Evolutionary conservation across 2,888 invertebrate species (phyloP).

Genomic region (Tachina lurida): DNA sequence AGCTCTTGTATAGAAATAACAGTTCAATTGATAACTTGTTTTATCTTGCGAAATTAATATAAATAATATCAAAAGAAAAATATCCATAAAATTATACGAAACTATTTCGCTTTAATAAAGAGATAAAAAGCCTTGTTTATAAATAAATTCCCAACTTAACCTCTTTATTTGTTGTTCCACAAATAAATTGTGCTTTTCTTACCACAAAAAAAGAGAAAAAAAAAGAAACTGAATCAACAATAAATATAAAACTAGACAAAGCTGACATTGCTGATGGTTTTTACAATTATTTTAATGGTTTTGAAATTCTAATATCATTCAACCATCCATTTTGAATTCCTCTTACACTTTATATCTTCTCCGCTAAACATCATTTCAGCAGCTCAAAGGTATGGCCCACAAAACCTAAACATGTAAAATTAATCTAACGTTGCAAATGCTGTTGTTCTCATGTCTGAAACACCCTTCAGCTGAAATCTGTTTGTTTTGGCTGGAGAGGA

Average conservation of each 20-base stretch:
- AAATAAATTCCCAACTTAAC: slow-evolving; percentile 26
- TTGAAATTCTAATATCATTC: slow-evolving; percentile 11
- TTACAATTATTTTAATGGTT: slow-evolving; percentile 59
- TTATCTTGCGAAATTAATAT: background rate
- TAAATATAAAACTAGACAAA: slow-evolving; percentile 36
- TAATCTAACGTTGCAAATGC: slow-evolving; percentile 18
- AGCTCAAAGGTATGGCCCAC: background rate
- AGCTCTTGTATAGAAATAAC: slow-evolving; percentile 13
- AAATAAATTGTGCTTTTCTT: slow-evolving; percentile 33
- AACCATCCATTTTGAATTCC: slow-evolving; percentile 12
- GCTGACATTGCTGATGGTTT: slow-evolving; percentile 34
- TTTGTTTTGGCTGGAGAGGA: slow-evolving; percentile 26
- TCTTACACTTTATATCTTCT: background rate
- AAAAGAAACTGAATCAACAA: slow-evolving; percentile 4
- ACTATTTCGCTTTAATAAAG: background rate
- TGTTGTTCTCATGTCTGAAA: slow-evolving; percentile 21
- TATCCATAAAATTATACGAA: background rate
- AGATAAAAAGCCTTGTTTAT: background rate
- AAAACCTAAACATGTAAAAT: slow-evolving; percentile 29
- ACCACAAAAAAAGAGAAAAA: background rate
- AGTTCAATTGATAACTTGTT: slow-evolving; percentile 45
- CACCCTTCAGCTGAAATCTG: slow-evolving; percentile 39
- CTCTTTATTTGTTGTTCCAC: background rate
- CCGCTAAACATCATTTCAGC: background rate
- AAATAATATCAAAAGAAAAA: background rate